Percentiles rank a stretch among this genome's conserved stretches.
Conservation (phyloP, 2,797 vertebrate genomes). For the Tauraco hartlaubi region DNA sequence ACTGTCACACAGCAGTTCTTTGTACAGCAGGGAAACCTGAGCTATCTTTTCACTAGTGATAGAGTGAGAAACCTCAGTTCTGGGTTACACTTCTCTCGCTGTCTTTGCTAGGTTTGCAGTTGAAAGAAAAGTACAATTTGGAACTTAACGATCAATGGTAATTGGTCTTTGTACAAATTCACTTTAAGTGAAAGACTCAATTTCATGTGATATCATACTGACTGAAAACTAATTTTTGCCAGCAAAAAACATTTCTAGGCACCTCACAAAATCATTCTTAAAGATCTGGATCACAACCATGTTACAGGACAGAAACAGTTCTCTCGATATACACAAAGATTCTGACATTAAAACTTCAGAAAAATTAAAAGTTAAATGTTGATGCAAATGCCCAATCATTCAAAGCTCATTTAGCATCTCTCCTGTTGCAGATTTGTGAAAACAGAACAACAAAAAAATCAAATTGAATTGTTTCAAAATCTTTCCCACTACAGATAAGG, state of each 20-base stretch:
- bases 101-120: not conserved
- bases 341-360: not conserved
- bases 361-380: not conserved
- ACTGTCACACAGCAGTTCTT: not conserved
- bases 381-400: not conserved
- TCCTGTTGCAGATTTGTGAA: not conserved
- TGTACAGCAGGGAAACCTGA: rapidly evolving
- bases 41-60: not conserved
- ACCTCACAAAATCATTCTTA: constrained; percentile 22
- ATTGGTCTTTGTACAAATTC: constrained; percentile 68
- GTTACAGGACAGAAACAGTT: not conserved
- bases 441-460: not conserved
- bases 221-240: constrained; percentile 61
- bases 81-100: not conserved
- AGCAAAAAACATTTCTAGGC: constrained; percentile 34
- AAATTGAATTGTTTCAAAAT: not conserved
- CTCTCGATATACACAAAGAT: not conserved
- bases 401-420: not conserved
- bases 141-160: constrained; percentile 57
- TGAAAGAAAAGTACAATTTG: not conserved
- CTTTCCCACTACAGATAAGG: not conserved
- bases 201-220: constrained; percentile 34
- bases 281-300: not conserved
- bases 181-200: constrained; percentile 45
- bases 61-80: not conserved